A percentile compares a stretch with the other conserved stretches of the same genome.
Conservation (phyloP, 1,140 invertebrate species). For the Drosophila micromelanica region DNA sequence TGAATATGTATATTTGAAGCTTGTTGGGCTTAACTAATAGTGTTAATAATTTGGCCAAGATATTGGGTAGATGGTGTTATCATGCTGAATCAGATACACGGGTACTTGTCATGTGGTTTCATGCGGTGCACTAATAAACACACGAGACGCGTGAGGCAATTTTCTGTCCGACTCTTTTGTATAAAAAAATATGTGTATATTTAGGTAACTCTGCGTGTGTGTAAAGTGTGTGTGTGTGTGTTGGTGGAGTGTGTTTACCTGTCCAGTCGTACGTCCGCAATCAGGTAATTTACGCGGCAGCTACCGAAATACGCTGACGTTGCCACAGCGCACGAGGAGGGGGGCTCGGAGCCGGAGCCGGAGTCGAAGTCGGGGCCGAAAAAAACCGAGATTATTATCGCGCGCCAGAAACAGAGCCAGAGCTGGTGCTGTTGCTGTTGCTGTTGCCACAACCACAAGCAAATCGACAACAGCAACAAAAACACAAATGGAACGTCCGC, state of each 20-base stretch:
- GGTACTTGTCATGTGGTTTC: constrained; percentile 3
- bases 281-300: constrained; percentile 84
- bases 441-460: constrained; percentile 25
- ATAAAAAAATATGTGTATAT: neutral
- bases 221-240: constrained; percentile 8
- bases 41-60: no score
- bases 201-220: constrained; percentile 5
- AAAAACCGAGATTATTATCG: constrained; percentile 74
- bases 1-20: no score
- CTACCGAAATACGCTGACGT: constrained; percentile 83
- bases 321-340: constrained; percentile 6
- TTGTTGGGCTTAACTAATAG: no score
- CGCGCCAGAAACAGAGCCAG: constrained; percentile 76
- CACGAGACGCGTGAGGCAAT: constrained; percentile 34
- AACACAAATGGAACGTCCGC: constrained; percentile 34
- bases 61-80: no score
- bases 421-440: constrained; percentile 7
- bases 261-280: constrained; percentile 70
- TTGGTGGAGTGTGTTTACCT: constrained; percentile 65
- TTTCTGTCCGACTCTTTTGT: constrained; percentile 6
- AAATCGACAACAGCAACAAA: constrained; percentile 12
- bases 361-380: constrained; percentile 9
- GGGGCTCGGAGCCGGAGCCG: neutral
- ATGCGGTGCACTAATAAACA: constrained; percentile 36
- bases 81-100: neutral